These are phyloP conservation scores for Lates calcarifer DNA, from an alignment of 2,113 vertebrate species.

Conservation along the genomic window DNA sequence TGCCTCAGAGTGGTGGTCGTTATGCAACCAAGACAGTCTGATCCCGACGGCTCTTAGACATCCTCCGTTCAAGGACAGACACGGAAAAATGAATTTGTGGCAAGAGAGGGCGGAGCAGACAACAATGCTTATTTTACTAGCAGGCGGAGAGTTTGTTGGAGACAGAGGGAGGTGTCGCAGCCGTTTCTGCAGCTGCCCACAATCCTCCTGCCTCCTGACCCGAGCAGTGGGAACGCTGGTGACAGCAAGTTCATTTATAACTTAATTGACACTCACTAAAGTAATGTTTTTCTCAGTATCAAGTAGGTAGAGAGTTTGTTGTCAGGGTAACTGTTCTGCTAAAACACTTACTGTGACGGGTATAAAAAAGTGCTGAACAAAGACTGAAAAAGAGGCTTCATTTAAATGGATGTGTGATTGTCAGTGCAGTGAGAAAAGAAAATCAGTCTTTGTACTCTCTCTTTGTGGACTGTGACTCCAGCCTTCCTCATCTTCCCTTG, in stretches of 20 bases:
- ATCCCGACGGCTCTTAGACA: constrained; percentile 26
- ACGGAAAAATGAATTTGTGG: constrained; percentile 20
- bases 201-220: not conserved
- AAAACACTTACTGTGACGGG: not conserved
- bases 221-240: not conserved
- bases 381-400: not conserved
- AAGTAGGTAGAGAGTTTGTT: constrained; percentile 34
- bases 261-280: constrained; percentile 26
- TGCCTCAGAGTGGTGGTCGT: not conserved
- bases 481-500: not conserved
- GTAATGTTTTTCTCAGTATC: not conserved
- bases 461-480: not conserved
- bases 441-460: not conserved
- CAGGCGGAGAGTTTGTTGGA: not conserved
- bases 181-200: not conserved
- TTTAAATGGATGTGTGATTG: constrained; percentile 5
- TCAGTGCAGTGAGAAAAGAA: not conserved
- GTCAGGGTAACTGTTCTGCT: constrained; percentile 42
- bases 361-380: not conserved
- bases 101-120: not conserved
- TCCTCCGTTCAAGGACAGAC: constrained; percentile 34
- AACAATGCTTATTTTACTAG: not conserved
- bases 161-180: not conserved
- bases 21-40: not conserved
- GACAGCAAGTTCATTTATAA: not conserved